Evolutionary conservation across 2,797 vertebrate species (phyloP).

Genomic region (Erpetoichthys calabaricus): DNA sequence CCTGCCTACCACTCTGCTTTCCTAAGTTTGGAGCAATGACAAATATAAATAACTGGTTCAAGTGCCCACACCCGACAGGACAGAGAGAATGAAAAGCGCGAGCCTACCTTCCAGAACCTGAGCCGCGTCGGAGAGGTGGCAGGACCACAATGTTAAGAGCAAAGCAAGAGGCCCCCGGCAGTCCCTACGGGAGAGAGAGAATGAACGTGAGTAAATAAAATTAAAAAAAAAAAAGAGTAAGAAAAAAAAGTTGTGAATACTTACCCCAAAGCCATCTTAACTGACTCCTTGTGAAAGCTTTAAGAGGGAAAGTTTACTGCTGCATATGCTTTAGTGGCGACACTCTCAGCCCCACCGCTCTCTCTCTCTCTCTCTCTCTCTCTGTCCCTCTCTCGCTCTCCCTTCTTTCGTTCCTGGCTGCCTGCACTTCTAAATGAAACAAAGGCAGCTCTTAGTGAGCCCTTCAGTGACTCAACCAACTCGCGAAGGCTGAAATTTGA

Average conservation of each 20-base stretch:
- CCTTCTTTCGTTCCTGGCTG: constrained; percentile 26
- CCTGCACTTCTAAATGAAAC: constrained; percentile 53
- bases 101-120: too few species aligned
- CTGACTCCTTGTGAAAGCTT: constrained; percentile 25
- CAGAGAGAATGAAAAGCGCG: too few species aligned
- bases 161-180: too few species aligned
- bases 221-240: background rate
- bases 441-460: constrained; percentile 70
- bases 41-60: too few species aligned
- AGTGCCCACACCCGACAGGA: too few species aligned
- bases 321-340: constrained; percentile 27
- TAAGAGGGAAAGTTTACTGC: constrained; percentile 21
- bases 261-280: constrained; percentile 43
- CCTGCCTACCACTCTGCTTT: too few species aligned
- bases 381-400: constrained; percentile 11
- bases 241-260: constrained; percentile 5
- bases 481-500: constrained; percentile 68
- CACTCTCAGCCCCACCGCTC: constrained; percentile 36
- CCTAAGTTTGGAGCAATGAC: too few species aligned
- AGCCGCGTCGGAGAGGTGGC: too few species aligned
- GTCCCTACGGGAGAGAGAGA: too few species aligned
- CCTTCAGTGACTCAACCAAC: constrained; percentile 43
- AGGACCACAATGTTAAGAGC: too few species aligned
- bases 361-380: constrained; percentile 19
- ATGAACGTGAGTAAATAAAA: too few species aligned